Percentiles rank a stretch among this genome's conserved stretches.
Conservation (phyloP, 64 coral and sea anemone genomes). For the Hydrozoanthus tunicans region DNA sequence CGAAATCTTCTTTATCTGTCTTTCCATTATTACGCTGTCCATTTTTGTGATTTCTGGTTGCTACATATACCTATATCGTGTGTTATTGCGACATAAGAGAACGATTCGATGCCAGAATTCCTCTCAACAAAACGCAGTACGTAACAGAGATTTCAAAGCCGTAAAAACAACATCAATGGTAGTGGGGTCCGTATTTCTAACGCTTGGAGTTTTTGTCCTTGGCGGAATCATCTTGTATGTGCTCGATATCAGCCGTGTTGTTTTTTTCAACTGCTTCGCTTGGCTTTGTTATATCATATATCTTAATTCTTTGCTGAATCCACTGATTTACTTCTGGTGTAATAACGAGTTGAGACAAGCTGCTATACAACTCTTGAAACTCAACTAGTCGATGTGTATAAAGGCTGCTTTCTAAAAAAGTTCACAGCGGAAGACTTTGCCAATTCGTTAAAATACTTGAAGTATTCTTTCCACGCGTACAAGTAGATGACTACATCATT, state of each 20-base stretch:
- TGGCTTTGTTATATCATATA: constrained; percentile 1
- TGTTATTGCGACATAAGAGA: neutral
- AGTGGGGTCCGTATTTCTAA: neutral
- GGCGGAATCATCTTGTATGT: neutral
- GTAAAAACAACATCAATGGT: neutral
- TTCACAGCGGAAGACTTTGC: too few species aligned
- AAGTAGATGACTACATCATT: too few species aligned
- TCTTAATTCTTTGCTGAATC: constrained; percentile 2
- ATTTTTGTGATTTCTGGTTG: neutral
- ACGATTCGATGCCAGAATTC: neutral
- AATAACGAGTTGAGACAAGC: neutral
- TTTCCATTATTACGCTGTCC: neutral
- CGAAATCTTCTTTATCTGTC: neutral
- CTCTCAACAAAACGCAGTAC: neutral
- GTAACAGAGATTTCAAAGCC: neutral
- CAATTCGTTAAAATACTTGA: too few species aligned
- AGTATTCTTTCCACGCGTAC: too few species aligned
- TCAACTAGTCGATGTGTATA: neutral
- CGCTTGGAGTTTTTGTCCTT: neutral
- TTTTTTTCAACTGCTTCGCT: neutral
- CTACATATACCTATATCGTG: neutral
- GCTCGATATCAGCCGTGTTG: neutral
- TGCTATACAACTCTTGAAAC: neutral
- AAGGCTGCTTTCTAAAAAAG: too few species aligned
- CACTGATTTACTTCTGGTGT: constrained; percentile 15